Evolutionary conservation across 2,113 vertebrate species (phyloP).

Genomic region (Cacatua alba): DNA sequence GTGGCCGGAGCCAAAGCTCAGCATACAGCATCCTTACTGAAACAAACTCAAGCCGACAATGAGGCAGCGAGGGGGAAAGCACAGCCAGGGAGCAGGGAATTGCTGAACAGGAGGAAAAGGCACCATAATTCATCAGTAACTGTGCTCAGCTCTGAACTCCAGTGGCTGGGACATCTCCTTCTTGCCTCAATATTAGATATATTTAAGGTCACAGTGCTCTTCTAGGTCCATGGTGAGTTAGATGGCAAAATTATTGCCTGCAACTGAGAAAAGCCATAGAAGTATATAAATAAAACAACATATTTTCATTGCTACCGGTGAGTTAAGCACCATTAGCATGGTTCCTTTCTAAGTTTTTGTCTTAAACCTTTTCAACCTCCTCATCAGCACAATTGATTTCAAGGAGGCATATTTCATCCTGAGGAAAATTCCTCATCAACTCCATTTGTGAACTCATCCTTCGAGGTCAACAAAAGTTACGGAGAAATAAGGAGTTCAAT

Average conservation of each 20-base stretch:
- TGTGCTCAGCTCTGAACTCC: background rate
- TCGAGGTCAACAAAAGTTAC: slow-evolving; percentile 1
- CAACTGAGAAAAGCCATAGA: slow-evolving; percentile 15
- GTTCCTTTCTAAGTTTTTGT: background rate
- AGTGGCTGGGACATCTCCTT: background rate
- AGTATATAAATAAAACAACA: slow-evolving; percentile 7
- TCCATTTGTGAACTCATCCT: background rate
- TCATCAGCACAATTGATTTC: background rate
- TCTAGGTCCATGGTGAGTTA: background rate
- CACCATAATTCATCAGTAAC: background rate
- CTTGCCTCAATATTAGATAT: background rate
- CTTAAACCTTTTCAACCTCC: slow-evolving; percentile 1
- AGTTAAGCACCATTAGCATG: background rate
- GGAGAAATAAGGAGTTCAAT: background rate
- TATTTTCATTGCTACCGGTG: background rate
- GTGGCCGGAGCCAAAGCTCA: background rate
- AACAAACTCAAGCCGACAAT: background rate
- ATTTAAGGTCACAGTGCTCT: slow-evolving; percentile 17
- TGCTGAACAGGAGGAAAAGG: background rate
- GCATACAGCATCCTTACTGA: background rate
- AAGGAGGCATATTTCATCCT: background rate
- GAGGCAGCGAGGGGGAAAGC: background rate
- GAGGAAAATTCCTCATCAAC: background rate
- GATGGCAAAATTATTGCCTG: slow-evolving; percentile 33
- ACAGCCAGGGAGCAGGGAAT: background rate